These are phyloP conservation scores for Ectemnius lituratus DNA, from an alignment of 2,888 invertebrate genomes.

Conservation along the genomic window DNA sequence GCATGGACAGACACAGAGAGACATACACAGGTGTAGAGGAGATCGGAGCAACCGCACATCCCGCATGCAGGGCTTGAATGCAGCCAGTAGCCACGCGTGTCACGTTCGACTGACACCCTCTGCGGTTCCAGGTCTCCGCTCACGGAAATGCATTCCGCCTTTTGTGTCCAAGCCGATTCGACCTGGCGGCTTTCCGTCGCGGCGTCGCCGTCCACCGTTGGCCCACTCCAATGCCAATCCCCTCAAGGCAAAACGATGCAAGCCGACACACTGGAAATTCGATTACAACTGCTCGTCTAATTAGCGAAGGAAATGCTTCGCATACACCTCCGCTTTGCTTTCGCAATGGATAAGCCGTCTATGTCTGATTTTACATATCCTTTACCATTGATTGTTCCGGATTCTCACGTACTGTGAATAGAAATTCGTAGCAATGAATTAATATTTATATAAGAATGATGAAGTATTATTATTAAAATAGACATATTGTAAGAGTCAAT, in stretches of 20 bases:
- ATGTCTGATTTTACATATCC: no score
- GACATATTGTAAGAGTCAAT: no score
- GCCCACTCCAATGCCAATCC: not conserved
- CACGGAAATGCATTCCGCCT: not conserved
- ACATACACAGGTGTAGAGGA: not conserved
- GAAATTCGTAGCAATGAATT: no score
- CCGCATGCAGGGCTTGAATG: conserved; percentile 13
- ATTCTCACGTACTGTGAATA: no score
- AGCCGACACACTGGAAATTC: not conserved
- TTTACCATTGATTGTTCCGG: no score
- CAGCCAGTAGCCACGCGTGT: conserved; percentile 9
- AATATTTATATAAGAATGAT: no score
- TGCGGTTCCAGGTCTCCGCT: conserved; percentile 19
- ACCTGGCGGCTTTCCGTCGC: not conserved
- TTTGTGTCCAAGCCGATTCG: not conserved
- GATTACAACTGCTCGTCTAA: not conserved
- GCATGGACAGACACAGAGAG: no score
- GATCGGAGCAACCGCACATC: conserved; percentile 43
- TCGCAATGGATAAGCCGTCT: not conserved
- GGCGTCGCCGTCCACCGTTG: not conserved
- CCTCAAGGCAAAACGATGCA: not conserved
- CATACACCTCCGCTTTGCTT: not conserved
- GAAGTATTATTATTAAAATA: no score
- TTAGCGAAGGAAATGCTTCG: not conserved
- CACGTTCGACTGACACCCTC: conserved; percentile 30